Conservation (phyloP, 2,888 invertebrate species). For the Hoplodrina ambigua region DNA sequence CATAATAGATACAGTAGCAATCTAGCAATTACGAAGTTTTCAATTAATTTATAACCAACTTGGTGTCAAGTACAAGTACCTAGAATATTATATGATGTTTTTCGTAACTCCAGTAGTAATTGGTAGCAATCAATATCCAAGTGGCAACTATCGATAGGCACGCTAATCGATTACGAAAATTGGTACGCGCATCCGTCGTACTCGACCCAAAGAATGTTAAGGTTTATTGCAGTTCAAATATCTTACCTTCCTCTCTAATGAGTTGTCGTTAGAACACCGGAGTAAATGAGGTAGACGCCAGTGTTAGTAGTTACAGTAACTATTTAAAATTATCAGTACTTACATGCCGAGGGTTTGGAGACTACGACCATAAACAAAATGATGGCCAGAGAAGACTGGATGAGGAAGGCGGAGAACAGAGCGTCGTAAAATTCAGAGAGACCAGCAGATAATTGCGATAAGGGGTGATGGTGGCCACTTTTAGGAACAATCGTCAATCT, state of each 20-base stretch:
- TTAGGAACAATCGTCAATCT: too few species aligned
- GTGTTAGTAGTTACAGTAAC: background rate
- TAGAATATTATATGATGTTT: conserved; percentile 3
- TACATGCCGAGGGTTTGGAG: background rate
- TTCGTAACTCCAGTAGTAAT: conserved; percentile 34
- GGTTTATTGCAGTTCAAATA: conserved; percentile 6
- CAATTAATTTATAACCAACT: conserved; percentile 19
- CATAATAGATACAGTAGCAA: background rate
- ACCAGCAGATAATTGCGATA: too few species aligned
- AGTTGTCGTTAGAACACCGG: background rate
- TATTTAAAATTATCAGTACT: too few species aligned
- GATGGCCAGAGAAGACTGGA: background rate
- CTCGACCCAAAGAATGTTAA: background rate
- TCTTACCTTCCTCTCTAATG: conserved; percentile 10
- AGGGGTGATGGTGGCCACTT: too few species aligned
- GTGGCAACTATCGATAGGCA: conserved; percentile 22
- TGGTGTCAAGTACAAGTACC: background rate
- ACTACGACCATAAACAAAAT: too few species aligned
- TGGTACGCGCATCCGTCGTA: conserved; percentile 2
- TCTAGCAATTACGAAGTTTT: background rate
- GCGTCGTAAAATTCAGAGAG: background rate
- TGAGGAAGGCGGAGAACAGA: too few species aligned
- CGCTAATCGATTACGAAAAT: conserved; percentile 28
- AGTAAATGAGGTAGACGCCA: background rate
- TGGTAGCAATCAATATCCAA: conserved; percentile 34